A percentile compares a stretch with the other conserved stretches of the same genome.
Evolutionary conservation across 2,888 invertebrate genomes (phyloP).

Genomic region (Perdita meconis): DNA sequence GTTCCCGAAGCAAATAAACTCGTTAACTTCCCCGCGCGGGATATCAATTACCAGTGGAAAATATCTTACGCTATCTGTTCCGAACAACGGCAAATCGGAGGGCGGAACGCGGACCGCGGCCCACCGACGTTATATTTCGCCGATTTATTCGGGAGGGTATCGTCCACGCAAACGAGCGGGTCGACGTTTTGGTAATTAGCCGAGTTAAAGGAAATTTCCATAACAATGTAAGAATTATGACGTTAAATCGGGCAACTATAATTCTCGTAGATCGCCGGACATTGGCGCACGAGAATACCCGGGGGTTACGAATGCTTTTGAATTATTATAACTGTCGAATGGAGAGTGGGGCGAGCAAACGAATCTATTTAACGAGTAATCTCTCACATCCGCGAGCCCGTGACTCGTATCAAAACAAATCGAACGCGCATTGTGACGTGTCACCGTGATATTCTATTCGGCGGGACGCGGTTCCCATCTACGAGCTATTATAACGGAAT

Average conservation of each 20-base stretch:
- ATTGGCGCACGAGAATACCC: conserved; percentile 1
- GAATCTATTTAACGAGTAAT: conserved; percentile 55
- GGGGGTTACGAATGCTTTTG: conserved; percentile 25
- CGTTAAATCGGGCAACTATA: conserved; percentile 45
- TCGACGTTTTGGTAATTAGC: conserved; percentile 43
- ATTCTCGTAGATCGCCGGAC: conserved; percentile 32
- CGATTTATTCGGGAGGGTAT: conserved; percentile 3
- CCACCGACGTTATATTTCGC: conserved; percentile 2
- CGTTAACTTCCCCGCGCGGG: not conserved
- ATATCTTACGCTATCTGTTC: not conserved
- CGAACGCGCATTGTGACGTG: conserved; percentile 23
- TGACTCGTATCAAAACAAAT: conserved; percentile 33
- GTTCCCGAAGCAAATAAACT: no score
- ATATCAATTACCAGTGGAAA: not conserved
- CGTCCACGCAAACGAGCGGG: conserved; percentile 21
- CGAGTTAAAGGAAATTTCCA: conserved; percentile 48
- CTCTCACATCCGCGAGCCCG: conserved; percentile 31
- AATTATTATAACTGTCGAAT: conserved; percentile 43
- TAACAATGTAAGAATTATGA: conserved; percentile 52
- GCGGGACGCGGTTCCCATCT: not conserved
- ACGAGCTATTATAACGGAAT: conserved; percentile 18
- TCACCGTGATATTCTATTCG: conserved; percentile 22
- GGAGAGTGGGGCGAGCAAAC: conserved; percentile 11
- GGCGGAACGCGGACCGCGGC: not conserved
- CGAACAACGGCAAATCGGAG: not conserved